Base-by-base conservation (phyloP, 2,113 vertebrate genomes). In the Chinchilla lanigera region DNA sequence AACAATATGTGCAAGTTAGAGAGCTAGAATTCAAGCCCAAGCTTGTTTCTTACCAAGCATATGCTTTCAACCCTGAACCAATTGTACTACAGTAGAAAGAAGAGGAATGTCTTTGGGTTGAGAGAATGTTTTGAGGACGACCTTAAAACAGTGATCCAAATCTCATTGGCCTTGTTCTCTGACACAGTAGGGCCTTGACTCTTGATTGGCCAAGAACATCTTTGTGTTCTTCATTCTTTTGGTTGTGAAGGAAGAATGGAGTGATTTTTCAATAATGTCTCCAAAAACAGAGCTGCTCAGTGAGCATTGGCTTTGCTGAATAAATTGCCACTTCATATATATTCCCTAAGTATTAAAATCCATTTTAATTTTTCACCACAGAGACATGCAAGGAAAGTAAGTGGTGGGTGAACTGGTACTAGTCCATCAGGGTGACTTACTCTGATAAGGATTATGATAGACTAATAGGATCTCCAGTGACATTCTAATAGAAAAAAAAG, bases 291-390 rank as follows among this genome's bases (percentile, higher is more conserved):
- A 69, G 2, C 22, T 84, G 47, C 26, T 50, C 10, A 88, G n/a
- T n/a, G n/a, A n/a, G 16, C 11, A 17, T 41, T 20, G 83, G 26
- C 63, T 95, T 93, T 94, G 26, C 13, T 95, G 52, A 95, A 60
- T 92, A 61, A 94, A 17, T 33, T 26, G 75, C 24, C 22, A 90
- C 20, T 90, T 95, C 9, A 30, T 44, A 73, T 2, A 6, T 78
- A 50, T 94, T 87, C 90, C 12, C n/a, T 14, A 97, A 54, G 41
- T 93, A 54, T 54, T 10, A 92, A 90, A 93, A 73, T 33, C 20
- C 28, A 83, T 90, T 85, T 97, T 28, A 94, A 56, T n/a, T 90
- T 9, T 93, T 97, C 26, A 84, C 52, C 28, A 85, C 5, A 84
- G 33, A 89, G 28, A 85, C 35, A 50, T 30, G 24, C 33, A 95